Percentiles rank a stretch among this genome's conserved stretches.
phyloP scores from a whole-genome alignment of 2,113 vertebrate species.

The Brachyhypopomus gauderio region DNA sequence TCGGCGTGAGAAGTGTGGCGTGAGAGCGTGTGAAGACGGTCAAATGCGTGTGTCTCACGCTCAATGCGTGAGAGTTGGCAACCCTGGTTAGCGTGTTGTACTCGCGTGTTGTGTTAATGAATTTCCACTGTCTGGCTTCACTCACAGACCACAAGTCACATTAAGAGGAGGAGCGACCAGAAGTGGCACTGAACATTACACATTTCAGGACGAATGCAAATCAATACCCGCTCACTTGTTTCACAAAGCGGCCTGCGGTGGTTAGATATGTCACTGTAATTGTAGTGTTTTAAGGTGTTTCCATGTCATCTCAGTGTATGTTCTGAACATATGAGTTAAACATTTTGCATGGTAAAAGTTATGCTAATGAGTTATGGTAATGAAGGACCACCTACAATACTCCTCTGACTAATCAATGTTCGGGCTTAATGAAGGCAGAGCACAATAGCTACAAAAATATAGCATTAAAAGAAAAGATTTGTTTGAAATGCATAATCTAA shows the following conservation, averaged over 20 bases:
- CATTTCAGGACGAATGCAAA: background rate
- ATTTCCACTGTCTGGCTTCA: constrained; percentile 65
- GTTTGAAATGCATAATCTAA: constrained; percentile 9
- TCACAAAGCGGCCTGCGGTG: too few relatives aligned
- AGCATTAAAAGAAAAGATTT: background rate
- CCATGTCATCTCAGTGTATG: background rate
- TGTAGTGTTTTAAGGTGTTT: background rate
- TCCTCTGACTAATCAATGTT: background rate
- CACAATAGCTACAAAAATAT: constrained; percentile 2
- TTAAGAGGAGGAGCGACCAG: constrained; percentile 8
- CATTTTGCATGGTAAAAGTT: constrained; percentile 26
- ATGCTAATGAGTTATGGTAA: background rate
- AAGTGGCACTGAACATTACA: background rate
- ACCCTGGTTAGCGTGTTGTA: too few relatives aligned
- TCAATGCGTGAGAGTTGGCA: too few relatives aligned
- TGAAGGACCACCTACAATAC: background rate
- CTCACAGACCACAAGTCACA: constrained; percentile 19
- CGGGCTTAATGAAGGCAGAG: background rate
- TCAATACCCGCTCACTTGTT: background rate
- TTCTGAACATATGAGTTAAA: background rate
- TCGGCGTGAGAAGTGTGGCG: too few relatives aligned
- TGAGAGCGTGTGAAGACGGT: too few relatives aligned
- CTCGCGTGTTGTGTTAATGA: constrained; percentile 58
- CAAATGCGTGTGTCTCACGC: too few relatives aligned
- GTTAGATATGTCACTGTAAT: background rate